Conservation (phyloP, 2,113 vertebrate species). For the Gadus macrocephalus region DNA sequence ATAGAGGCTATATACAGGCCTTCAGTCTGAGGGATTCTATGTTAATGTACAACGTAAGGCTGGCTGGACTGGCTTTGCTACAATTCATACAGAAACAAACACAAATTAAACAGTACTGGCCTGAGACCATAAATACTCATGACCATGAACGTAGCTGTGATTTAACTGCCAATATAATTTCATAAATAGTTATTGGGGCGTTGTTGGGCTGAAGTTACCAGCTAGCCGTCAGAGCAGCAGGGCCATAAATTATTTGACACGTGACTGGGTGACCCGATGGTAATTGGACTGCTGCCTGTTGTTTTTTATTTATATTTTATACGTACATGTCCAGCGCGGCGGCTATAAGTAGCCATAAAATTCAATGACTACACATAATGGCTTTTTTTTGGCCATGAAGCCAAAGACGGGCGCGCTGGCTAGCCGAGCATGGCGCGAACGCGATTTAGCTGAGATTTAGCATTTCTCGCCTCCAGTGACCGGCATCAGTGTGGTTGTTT, state of each 20-base stretch:
- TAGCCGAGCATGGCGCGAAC: slow-evolving; percentile 46
- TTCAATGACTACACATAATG: slow-evolving; percentile 64
- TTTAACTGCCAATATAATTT: slow-evolving; percentile 38
- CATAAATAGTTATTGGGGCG: slow-evolving; percentile 49
- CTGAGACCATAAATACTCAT: slow-evolving; percentile 35
- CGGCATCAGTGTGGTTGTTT: slow-evolving; percentile 42
- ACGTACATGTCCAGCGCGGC: slow-evolving; percentile 29
- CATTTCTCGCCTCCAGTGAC: slow-evolving; percentile 44
- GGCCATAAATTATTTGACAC: slow-evolving; percentile 59
- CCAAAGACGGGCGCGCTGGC: slow-evolving; percentile 37
- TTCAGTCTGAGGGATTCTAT: too few species aligned
- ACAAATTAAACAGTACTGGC: slow-evolving; percentile 46
- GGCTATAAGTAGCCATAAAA: slow-evolving; percentile 67
- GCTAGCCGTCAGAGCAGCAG: slow-evolving; percentile 10
- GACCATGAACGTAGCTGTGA: slow-evolving; percentile 37
- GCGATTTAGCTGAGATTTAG: slow-evolving; percentile 58
- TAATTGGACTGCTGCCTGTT: slow-evolving; percentile 60
- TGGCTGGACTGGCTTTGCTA: slow-evolving; percentile 20
- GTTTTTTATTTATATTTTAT: slow-evolving; percentile 47
- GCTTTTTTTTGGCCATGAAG: slow-evolving; percentile 53
- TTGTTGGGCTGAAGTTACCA: slow-evolving; percentile 40
- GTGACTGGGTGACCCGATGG: slow-evolving; percentile 40
- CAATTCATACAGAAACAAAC: background rate
- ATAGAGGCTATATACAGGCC: too few species aligned
- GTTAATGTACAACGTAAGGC: too few species aligned